Evolutionary conservation across 2,797 vertebrate genomes (phyloP).

Genomic region (Bradypus variegatus): DNA sequence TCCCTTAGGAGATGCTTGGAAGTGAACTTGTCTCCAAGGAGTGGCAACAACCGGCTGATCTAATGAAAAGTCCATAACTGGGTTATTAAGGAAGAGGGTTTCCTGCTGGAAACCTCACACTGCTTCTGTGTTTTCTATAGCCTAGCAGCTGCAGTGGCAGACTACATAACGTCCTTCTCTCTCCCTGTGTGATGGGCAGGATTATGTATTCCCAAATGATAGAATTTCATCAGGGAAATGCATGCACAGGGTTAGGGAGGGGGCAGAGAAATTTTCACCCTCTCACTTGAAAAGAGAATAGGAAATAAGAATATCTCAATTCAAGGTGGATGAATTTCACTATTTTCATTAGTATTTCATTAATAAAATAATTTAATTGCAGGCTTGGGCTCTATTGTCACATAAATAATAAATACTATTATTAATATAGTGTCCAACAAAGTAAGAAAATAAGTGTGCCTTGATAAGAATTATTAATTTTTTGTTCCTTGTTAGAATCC

Average conservation of each 20-base stretch:
- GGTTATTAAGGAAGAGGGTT: rapidly evolving
- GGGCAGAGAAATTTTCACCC: rapidly evolving
- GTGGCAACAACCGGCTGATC: background rate
- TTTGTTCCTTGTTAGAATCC: background rate
- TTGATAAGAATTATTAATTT: background rate
- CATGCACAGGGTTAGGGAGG: rapidly evolving
- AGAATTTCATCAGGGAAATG: background rate
- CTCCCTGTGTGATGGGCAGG: background rate
- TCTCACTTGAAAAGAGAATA: background rate
- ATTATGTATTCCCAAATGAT: background rate
- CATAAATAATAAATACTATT: background rate
- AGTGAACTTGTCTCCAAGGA: background rate
- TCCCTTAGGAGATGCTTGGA: background rate
- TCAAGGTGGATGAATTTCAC: background rate
- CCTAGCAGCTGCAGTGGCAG: background rate
- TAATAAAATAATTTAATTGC: conserved; percentile 32
- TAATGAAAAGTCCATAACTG: rapidly evolving
- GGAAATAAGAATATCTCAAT: background rate
- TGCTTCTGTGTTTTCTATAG: background rate
- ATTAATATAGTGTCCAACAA: background rate
- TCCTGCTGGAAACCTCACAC: background rate
- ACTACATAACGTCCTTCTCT: rapidly evolving
- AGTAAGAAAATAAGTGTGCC: background rate
- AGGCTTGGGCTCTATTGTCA: background rate
- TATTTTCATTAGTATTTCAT: background rate